Percentiles rank a stretch among this genome's conserved stretches.
Evolutionary conservation across 2,797 vertebrate species (phyloP).

Genomic region (Trichosurus vulpecula): DNA sequence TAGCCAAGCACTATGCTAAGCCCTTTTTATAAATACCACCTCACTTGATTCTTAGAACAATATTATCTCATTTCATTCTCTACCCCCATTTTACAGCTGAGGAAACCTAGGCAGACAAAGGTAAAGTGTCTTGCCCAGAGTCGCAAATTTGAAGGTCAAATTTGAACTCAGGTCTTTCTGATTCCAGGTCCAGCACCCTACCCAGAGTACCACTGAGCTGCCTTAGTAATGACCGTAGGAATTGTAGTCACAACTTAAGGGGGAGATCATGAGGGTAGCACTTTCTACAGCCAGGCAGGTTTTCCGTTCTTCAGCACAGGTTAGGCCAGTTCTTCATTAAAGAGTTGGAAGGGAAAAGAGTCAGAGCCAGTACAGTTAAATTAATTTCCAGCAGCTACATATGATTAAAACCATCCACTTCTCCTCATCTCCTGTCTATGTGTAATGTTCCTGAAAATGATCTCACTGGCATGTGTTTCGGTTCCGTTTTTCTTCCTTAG

Average conservation of each 20-base stretch:
- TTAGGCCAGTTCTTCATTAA: conserved; percentile 28
- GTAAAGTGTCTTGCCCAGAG: background rate
- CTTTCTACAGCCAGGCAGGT: background rate
- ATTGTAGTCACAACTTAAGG: background rate
- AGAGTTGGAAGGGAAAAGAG: conserved; percentile 45
- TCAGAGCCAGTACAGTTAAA: conserved; percentile 53
- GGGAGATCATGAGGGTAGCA: background rate
- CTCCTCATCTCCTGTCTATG: conserved; percentile 52
- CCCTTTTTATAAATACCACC: background rate
- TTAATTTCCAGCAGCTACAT: conserved; percentile 73
- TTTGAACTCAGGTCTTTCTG: background rate
- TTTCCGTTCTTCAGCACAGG: background rate
- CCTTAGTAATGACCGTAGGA: background rate
- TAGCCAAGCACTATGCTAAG: background rate
- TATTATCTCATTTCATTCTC: background rate
- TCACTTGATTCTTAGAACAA: background rate
- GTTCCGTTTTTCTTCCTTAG: background rate
- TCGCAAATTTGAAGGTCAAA: background rate
- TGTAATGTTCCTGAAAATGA: conserved; percentile 68
- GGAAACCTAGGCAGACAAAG: background rate
- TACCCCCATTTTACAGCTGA: background rate
- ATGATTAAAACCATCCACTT: conserved; percentile 66
- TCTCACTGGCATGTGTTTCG: conserved; percentile 11
- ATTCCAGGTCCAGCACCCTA: background rate
- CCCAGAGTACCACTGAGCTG: background rate